Conservation (phyloP, 2,888 invertebrate species). For the Meloe dianella region DNA sequence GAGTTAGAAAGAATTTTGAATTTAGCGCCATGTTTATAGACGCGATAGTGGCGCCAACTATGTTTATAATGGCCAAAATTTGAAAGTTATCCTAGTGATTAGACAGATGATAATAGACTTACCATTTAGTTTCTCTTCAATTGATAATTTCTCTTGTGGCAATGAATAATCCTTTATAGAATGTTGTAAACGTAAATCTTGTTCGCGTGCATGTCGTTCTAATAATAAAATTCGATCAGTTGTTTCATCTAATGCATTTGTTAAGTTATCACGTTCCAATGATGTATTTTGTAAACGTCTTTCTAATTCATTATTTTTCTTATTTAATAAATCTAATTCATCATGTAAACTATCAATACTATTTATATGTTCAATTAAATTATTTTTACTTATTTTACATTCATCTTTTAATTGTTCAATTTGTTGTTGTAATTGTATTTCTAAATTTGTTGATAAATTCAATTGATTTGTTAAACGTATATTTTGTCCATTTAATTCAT, state of each 20-base stretch:
- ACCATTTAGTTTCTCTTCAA: slow-evolving; percentile 63
- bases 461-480: slow-evolving; percentile 79
- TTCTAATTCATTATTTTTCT: slow-evolving; percentile 86
- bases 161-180: slow-evolving; percentile 55
- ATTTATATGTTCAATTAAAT: slow-evolving; percentile 81
- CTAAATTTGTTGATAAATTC: slow-evolving; percentile 80
- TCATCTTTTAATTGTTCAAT: slow-evolving; percentile 84
- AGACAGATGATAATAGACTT: slow-evolving; percentile 46
- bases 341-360: slow-evolving; percentile 87
- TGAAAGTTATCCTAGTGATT: not conserved
- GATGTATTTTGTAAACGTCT: slow-evolving; percentile 73
- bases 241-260: slow-evolving; percentile 85
- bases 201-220: slow-evolving; percentile 82
- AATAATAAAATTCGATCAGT: slow-evolving; percentile 86
- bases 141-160: slow-evolving; percentile 55
- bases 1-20: not conserved
- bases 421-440: slow-evolving; percentile 80
- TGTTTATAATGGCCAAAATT: not conserved
- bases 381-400: slow-evolving; percentile 71
- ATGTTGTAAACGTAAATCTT: slow-evolving; percentile 64
- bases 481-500: slow-evolving; percentile 87
- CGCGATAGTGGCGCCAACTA: not conserved
- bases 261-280: slow-evolving; percentile 80
- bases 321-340: slow-evolving; percentile 83
- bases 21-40: not conserved